A percentile compares a stretch with the other conserved stretches of the same genome.
Evolutionary conservation across 2,797 vertebrate species (phyloP).

Genomic region (Sitta carolinensis): DNA sequence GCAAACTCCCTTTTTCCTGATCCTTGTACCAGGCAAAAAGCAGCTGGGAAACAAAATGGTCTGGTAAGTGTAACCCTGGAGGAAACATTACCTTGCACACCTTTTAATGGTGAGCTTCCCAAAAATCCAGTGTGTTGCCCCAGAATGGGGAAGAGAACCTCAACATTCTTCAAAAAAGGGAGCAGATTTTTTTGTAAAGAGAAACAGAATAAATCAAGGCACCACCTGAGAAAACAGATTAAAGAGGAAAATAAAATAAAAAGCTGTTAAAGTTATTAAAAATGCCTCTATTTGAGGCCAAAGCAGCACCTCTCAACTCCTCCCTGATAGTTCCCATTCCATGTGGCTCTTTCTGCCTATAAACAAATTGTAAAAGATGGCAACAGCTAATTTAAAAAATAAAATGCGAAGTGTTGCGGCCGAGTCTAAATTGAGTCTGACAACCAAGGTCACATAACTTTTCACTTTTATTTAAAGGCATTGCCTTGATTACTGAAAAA

Average conservation of each 20-base stretch:
- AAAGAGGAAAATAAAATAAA: not conserved
- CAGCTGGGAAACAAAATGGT: not conserved
- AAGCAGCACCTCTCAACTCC: constrained; percentile 25
- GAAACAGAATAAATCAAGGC: not conserved
- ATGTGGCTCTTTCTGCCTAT: constrained; percentile 38
- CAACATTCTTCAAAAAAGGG: not conserved
- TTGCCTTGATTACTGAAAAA: constrained; percentile 56
- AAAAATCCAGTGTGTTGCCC: not conserved
- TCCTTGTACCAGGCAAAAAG: not conserved
- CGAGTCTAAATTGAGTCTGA: constrained; percentile 72
- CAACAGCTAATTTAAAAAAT: constrained; percentile 76
- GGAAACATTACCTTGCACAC: not conserved
- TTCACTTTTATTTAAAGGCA: constrained; percentile 69
- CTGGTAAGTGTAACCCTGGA: not conserved
- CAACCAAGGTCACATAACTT: constrained; percentile 75
- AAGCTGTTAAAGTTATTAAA: constrained; percentile 29
- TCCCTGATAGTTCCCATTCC: not conserved
- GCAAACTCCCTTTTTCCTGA: not conserved
- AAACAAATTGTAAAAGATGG: constrained; percentile 75
- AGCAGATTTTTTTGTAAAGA: not conserved
- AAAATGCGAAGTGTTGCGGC: constrained; percentile 65
- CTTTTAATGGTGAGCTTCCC: not conserved
- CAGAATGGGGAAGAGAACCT: not conserved
- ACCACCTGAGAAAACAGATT: not conserved
- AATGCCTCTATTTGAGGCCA: not conserved